These are phyloP conservation scores for Lepidonotus clava DNA, from an alignment of 2,888 invertebrate genomes.

Conservation along the genomic window DNA sequence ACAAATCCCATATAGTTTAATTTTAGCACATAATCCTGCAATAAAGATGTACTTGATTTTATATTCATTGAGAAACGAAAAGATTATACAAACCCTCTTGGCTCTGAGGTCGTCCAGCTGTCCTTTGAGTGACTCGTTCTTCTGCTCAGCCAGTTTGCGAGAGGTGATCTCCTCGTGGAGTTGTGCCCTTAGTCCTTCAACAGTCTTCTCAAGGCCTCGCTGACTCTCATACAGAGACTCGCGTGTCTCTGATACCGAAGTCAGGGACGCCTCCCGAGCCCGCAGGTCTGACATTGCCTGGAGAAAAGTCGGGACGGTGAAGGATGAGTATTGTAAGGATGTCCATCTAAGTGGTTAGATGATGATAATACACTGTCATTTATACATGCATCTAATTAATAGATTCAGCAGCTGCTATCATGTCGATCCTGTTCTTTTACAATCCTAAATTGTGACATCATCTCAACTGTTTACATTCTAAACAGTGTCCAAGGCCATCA, in stretches of 20 bases:
- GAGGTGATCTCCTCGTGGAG: constrained; percentile 70
- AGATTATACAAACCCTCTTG: constrained; percentile 70
- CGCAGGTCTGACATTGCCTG: constrained; percentile 70
- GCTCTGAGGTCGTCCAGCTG: constrained; percentile 69
- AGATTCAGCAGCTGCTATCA: too few relatives aligned
- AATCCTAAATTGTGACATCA: too few relatives aligned
- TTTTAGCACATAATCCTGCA: too few relatives aligned
- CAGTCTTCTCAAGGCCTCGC: constrained; percentile 65
- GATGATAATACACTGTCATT: background rate
- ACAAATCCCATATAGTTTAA: too few relatives aligned
- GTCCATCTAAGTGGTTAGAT: background rate
- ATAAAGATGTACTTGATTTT: too few relatives aligned
- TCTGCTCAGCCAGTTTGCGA: constrained; percentile 71
- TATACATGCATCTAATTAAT: too few relatives aligned
- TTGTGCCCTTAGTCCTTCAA: constrained; percentile 68
- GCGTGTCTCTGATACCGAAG: constrained; percentile 65
- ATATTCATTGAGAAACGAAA: background rate
- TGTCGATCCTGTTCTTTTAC: too few relatives aligned
- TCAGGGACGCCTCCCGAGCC: constrained; percentile 68
- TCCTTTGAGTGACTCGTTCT: constrained; percentile 68
- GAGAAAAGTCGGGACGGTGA: background rate
- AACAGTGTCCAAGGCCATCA: too few relatives aligned
- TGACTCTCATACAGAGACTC: constrained; percentile 67
- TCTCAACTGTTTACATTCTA: too few relatives aligned
- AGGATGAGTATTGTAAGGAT: too few relatives aligned